These are phyloP conservation scores for Hoplostethus atlanticus DNA, from an alignment of 2,797 vertebrate species.

Conservation along the genomic window DNA sequence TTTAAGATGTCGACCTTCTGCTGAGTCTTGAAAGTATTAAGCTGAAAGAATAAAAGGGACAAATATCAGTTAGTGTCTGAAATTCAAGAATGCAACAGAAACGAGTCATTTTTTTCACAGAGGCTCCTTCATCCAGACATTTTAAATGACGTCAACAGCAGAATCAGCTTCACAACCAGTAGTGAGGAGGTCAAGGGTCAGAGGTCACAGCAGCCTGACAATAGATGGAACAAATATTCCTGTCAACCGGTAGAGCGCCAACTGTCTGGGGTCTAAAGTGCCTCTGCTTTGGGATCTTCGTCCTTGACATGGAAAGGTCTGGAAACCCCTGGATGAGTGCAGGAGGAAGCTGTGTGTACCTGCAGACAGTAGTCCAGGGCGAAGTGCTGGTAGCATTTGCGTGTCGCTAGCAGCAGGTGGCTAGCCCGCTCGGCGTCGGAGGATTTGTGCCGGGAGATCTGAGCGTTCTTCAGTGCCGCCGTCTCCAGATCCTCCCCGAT, in stretches of 20 bases:
- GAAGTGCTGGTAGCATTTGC: slow-evolving; percentile 86
- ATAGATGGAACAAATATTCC: too few relatives aligned
- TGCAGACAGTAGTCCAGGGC: slow-evolving; percentile 86
- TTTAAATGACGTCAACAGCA: too few relatives aligned
- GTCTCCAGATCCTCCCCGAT: slow-evolving; percentile 82
- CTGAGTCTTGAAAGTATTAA: slow-evolving; percentile 83
- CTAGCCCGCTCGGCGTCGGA: slow-evolving; percentile 75
- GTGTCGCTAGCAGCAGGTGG: slow-evolving; percentile 83
- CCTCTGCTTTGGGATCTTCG: too few relatives aligned
- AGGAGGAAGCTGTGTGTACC: slow-evolving; percentile 54
- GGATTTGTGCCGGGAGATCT: slow-evolving; percentile 76
- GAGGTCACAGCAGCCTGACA: too few relatives aligned
- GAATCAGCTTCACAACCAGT: too few relatives aligned
- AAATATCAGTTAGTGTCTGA: not conserved
- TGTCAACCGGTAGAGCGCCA: too few relatives aligned
- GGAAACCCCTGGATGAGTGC: too few relatives aligned
- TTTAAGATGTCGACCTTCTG: slow-evolving; percentile 84
- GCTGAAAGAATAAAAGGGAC: slow-evolving; percentile 55
- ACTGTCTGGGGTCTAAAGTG: too few relatives aligned
- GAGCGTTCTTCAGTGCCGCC: slow-evolving; percentile 74
- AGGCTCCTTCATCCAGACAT: too few relatives aligned
- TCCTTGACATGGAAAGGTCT: too few relatives aligned
- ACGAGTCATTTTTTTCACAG: not conserved
- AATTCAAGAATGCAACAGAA: not conserved
- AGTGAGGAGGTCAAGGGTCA: too few relatives aligned